These are phyloP conservation scores for Eristalinus aeneus DNA, from an alignment of 2,888 invertebrate species.

Conservation along the genomic window DNA sequence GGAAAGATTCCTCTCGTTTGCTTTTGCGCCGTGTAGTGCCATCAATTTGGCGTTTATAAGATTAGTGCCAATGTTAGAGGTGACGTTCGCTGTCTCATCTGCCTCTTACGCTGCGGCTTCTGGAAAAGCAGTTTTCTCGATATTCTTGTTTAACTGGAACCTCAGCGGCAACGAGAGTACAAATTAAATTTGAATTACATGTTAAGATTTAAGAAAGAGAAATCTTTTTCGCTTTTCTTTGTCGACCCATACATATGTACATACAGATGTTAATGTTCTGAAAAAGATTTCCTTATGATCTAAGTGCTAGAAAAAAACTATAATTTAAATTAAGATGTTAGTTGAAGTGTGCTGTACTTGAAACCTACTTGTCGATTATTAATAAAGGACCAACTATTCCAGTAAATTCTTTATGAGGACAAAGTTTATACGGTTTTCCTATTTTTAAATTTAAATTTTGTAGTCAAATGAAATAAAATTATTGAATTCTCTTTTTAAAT, in stretches of 20 bases:
- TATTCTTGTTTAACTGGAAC: constrained; percentile 43
- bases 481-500: too few relatives aligned
- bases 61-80: constrained; percentile 53
- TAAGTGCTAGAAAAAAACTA: too few relatives aligned
- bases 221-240: constrained; percentile 44
- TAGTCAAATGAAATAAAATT: too few relatives aligned
- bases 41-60: constrained; percentile 49
- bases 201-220: constrained; percentile 32
- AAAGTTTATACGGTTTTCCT: too few relatives aligned
- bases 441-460: too few relatives aligned
- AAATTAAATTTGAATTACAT: constrained; percentile 52
- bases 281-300: neutral
- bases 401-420: too few relatives aligned
- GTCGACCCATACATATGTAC: neutral
- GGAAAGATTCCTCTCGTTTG: constrained; percentile 30
- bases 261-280: neutral
- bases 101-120: neutral
- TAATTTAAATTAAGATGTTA: too few relatives aligned
- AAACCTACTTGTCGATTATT: too few relatives aligned
- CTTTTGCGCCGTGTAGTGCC: constrained; percentile 25
- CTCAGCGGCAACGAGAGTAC: constrained; percentile 13
- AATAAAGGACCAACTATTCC: too few relatives aligned
- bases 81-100: constrained; percentile 31
- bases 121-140: constrained; percentile 24
- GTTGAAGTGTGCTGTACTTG: too few relatives aligned